Evolutionary conservation across 2,113 vertebrate species (phyloP).

Genomic region (Dromaius novaehollandiae): DNA sequence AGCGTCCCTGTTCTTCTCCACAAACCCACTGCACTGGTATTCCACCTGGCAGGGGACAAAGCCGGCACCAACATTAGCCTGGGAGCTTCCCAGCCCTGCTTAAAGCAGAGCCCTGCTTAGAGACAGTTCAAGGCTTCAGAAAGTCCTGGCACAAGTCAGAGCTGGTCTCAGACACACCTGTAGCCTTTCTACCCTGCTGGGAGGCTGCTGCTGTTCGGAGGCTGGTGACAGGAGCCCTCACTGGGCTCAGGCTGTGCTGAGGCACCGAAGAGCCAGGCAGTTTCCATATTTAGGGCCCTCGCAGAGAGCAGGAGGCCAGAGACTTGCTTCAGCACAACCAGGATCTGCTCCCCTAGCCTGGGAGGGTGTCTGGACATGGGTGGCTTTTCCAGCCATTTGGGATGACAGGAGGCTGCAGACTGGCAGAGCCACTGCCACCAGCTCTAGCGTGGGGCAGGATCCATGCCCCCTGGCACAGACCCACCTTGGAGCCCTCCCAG

Average conservation of each 20-base stretch:
- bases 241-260: too few relatives aligned
- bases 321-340: not conserved
- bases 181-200: not conserved
- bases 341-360: not conserved
- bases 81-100: not conserved
- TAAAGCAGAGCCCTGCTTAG: not conserved
- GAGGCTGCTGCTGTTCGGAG: not conserved
- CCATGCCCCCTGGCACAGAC: not conserved
- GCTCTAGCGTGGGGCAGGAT: not conserved
- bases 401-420: not conserved
- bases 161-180: not conserved
- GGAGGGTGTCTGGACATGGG: too few relatives aligned
- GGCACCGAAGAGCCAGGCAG: not conserved
- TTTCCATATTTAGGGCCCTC: not conserved
- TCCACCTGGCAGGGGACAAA: conserved; percentile 71
- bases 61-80: not conserved
- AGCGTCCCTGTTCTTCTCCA: conserved; percentile 82
- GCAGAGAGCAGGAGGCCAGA: not conserved
- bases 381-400: not conserved
- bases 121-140: not conserved
- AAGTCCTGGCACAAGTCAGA: not conserved
- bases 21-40: conserved; percentile 79
- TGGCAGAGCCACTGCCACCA: not conserved
- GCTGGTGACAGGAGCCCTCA: not conserved
- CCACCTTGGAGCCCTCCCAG: fast-evolving